Percentiles rank a stretch among this genome's conserved stretches.
phyloP scores from a whole-genome alignment of 2,113 vertebrate species.

The Piprites chloris region DNA sequence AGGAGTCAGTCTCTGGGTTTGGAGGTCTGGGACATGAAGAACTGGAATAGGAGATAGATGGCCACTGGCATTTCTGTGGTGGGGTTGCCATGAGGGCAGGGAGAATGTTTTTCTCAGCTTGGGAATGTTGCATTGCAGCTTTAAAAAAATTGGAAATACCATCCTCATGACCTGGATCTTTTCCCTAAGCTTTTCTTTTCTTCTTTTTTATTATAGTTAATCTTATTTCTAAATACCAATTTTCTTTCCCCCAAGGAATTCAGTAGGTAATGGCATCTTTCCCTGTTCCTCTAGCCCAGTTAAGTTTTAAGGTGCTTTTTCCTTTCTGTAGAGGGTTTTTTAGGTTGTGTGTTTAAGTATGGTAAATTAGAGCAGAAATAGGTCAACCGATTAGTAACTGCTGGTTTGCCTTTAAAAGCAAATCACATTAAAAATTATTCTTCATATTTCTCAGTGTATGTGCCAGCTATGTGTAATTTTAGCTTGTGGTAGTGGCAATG shows the following conservation, averaged over 20 bases:
- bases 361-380: constrained; percentile 28
- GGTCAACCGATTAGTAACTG: constrained; percentile 4
- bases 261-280: not conserved
- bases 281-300: not conserved
- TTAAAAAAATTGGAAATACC: constrained; percentile 8
- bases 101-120: not conserved
- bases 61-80: not conserved
- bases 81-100: not conserved
- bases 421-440: constrained; percentile 20
- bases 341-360: not conserved
- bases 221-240: not conserved
- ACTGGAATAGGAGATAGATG: not conserved
- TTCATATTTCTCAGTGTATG: not conserved
- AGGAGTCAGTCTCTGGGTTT: not conserved
- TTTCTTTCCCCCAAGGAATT: not conserved
- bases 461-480: constrained; percentile 44
- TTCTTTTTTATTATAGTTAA: not conserved
- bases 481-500: constrained; percentile 2
- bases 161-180: not conserved
- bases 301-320: constrained; percentile 15
- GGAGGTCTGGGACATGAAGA: not conserved
- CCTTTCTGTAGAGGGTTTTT: not conserved
- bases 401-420: constrained; percentile 38
- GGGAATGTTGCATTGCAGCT: not conserved
- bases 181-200: constrained; percentile 8